Percentiles rank a stretch among this genome's conserved stretches.
phyloP scores from a whole-genome alignment of 2,113 vertebrate species.

The Pelecanoides urinatrix region DNA sequence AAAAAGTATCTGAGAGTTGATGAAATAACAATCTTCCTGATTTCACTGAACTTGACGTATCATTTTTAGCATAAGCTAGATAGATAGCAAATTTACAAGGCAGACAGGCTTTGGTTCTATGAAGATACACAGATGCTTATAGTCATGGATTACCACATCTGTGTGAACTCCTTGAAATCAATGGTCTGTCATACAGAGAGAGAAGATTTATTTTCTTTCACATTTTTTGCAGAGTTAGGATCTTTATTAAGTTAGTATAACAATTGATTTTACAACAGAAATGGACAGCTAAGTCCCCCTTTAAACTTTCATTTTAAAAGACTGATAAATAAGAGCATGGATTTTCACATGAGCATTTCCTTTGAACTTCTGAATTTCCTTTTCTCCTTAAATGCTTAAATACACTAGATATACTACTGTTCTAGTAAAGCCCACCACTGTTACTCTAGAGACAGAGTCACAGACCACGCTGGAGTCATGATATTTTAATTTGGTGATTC shows the following conservation, averaged over 20 bases:
- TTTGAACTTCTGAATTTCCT: not conserved
- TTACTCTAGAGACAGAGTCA: not conserved
- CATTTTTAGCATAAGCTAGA: not conserved
- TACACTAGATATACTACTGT: not conserved
- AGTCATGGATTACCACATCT: not conserved
- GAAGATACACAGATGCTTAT: not conserved
- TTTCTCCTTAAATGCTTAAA: not conserved
- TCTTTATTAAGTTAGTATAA: not conserved
- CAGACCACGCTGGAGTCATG: not conserved
- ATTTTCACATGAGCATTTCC: not conserved
- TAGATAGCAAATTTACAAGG: not conserved
- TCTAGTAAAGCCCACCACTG: not conserved
- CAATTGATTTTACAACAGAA: not conserved
- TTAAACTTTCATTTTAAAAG: not conserved
- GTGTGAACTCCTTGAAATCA: not conserved
- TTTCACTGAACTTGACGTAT: not conserved
- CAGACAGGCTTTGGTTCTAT: not conserved
- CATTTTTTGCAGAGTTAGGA: not conserved
- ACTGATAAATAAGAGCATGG: not conserved
- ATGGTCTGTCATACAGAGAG: not conserved
- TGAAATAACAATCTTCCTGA: not conserved
- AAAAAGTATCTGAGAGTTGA: not conserved
- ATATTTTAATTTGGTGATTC: not conserved
- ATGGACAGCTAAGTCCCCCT: not conserved
- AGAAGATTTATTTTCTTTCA: not conserved